Conservation (phyloP, 2,888 invertebrate genomes). For the Amorpha juglandis region DNA sequence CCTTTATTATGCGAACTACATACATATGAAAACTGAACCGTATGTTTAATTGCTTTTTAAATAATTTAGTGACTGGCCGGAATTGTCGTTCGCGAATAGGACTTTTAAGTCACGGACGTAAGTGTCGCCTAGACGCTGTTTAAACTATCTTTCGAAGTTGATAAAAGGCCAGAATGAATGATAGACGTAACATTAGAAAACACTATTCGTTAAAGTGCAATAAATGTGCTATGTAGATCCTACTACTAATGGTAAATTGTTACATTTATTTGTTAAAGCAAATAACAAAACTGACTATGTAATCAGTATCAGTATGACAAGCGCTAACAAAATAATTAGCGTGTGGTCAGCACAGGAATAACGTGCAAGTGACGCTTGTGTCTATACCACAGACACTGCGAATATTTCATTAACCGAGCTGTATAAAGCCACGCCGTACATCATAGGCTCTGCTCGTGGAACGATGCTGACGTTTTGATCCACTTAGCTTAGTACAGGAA, state of each 20-base stretch:
- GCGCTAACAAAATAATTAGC: conserved; percentile 43
- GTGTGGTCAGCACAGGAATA: conserved; percentile 57
- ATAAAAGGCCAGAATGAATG: too few species aligned
- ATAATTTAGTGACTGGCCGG: not conserved
- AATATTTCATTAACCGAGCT: conserved; percentile 80
- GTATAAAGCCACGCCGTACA: conserved; percentile 72
- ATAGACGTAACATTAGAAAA: too few species aligned
- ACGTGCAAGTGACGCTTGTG: conserved; percentile 48
- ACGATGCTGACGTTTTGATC: conserved; percentile 73
- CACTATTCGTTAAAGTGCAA: too few species aligned
- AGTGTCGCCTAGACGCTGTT: too few species aligned
- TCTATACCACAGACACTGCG: conserved; percentile 44
- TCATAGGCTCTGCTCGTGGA: conserved; percentile 70
- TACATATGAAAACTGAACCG: not conserved
- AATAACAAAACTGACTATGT: not conserved
- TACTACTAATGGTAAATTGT: not conserved
- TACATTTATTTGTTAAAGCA: not conserved
- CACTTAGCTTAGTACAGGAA: conserved; percentile 76
- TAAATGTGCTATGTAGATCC: too few species aligned
- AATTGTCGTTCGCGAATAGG: too few species aligned
- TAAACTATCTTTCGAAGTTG: too few species aligned
- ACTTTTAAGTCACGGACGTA: too few species aligned
- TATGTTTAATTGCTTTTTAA: too few species aligned
- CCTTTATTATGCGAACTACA: not conserved
- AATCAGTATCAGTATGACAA: not conserved